phyloP scores from a whole-genome alignment of 2,888 invertebrate genomes.

The Petrolisthes cinctipes region DNA sequence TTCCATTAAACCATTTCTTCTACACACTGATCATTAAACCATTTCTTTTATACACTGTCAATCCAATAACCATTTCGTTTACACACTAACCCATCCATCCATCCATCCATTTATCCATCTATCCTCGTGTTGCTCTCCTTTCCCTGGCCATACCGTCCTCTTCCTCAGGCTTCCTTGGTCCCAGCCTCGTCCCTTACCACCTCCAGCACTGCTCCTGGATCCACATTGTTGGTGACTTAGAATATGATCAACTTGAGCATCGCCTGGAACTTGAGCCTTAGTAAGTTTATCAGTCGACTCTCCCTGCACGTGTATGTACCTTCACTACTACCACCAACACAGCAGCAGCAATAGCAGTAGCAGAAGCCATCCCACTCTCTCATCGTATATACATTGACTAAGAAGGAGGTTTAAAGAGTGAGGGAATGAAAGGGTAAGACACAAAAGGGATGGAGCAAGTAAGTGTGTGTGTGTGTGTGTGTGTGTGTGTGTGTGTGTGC shows the following conservation, averaged over 20 bases:
- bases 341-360: too few relatives aligned
- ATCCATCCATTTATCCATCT: background rate
- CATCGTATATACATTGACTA: too few relatives aligned
- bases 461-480: background rate
- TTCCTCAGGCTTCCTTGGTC: background rate
- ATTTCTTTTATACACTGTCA: too few relatives aligned
- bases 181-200: background rate
- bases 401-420: too few relatives aligned
- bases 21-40: too few relatives aligned
- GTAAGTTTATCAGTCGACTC: background rate
- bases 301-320: background rate
- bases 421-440: too few relatives aligned
- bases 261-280: background rate
- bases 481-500: background rate
- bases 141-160: background rate
- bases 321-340: too few relatives aligned
- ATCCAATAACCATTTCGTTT: too few relatives aligned
- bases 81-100: background rate
- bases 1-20: too few relatives aligned
- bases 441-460: too few relatives aligned
- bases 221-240: background rate
- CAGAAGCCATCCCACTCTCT: too few relatives aligned
- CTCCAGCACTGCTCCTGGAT: background rate
- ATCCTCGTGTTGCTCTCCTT: background rate
- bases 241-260: background rate